A percentile compares a stretch with the other conserved stretches of the same genome.
These are phyloP conservation scores for Parazoanthus darwini DNA, from an alignment of 92 coral and sea anemone species.

Conservation along the genomic window DNA sequence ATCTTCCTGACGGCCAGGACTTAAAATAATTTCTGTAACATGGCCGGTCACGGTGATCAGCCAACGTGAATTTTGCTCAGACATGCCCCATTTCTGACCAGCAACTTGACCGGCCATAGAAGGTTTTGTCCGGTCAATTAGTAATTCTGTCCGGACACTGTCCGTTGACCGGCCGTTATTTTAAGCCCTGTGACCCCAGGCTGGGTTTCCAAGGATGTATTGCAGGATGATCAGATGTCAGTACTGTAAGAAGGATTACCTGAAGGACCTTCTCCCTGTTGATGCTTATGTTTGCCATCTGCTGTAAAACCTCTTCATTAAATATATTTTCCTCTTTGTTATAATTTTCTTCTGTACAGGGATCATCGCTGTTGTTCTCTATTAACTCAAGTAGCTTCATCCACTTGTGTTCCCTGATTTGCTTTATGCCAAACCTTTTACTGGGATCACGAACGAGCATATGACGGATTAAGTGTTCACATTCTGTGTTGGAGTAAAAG, in stretches of 20 bases:
- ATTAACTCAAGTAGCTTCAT: conserved; percentile 50
- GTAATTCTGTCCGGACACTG: no score
- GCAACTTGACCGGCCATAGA: no score
- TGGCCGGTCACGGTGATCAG: no score
- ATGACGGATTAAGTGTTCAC: conserved; percentile 97
- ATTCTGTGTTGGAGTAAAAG: conserved; percentile 55
- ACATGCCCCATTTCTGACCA: no score
- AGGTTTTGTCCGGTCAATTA: no score
- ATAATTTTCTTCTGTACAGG: conserved; percentile 34
- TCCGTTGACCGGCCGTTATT: no score
- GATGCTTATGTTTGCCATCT: conserved; percentile 74
- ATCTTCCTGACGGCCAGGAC: no score
- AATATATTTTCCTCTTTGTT: conserved; percentile 55
- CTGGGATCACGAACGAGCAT: conserved; percentile 93
- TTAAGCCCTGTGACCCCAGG: no score
- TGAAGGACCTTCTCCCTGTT: conserved; percentile 81
- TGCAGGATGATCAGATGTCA: no score
- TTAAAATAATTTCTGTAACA: no score
- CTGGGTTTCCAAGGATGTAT: no score
- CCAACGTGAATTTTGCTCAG: no score
- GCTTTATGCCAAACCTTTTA: conserved; percentile 83
- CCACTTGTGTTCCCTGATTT: conserved; percentile 92
- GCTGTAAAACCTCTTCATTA: conserved; percentile 75
- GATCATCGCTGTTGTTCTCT: conserved; percentile 33
- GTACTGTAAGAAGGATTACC: conserved; percentile 45